phyloP scores from a whole-genome alignment of 2,888 invertebrate species.

The Theretra japonica region DNA sequence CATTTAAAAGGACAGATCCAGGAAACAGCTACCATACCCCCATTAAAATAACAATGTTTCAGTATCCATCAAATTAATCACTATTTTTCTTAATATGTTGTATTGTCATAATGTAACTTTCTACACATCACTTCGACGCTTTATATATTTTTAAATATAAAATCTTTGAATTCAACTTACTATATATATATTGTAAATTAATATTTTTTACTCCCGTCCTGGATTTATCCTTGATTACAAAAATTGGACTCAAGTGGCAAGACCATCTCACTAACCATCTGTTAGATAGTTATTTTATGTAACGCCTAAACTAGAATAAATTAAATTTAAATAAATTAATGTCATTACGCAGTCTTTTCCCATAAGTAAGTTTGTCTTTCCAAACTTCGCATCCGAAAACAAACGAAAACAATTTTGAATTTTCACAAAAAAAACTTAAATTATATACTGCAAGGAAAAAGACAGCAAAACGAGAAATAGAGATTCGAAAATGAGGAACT shows the following conservation, averaged over 20 bases:
- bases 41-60: too few relatives aligned
- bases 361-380: conserved; percentile 61
- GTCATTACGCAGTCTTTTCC: conserved; percentile 71
- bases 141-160: too few relatives aligned
- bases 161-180: too few relatives aligned
- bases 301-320: conserved; percentile 35
- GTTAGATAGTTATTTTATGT: conserved; percentile 10
- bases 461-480: conserved; percentile 15
- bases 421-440: neutral
- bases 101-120: too few relatives aligned
- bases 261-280: neutral
- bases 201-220: neutral
- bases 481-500: conserved; percentile 11
- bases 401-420: neutral
- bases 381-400: conserved; percentile 24
- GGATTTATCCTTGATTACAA: neutral
- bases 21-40: neutral
- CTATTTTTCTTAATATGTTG: too few relatives aligned
- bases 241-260: neutral
- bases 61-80: too few relatives aligned
- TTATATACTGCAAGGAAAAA: conserved; percentile 13
- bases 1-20: conserved; percentile 7
- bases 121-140: too few relatives aligned
- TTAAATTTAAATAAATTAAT: conserved; percentile 42
- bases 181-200: too few relatives aligned